A percentile compares a stretch with the other conserved stretches of the same genome.
Conservation (phyloP, 2,888 invertebrate species). For the Octodonta nipae region DNA sequence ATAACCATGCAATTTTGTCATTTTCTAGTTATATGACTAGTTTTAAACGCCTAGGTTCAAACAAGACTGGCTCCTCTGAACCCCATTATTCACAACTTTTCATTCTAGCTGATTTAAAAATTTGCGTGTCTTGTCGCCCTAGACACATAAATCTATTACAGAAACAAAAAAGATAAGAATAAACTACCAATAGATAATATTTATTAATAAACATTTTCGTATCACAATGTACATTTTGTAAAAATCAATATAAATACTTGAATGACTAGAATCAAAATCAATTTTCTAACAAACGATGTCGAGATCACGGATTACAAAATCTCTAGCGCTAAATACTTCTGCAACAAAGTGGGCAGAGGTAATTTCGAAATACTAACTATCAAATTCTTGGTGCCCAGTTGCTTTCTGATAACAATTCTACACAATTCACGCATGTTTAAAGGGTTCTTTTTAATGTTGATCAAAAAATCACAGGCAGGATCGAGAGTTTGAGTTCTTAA, state of each 20-base stretch:
- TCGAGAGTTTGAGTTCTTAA: slow-evolving; percentile 26
- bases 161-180: no score
- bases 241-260: slow-evolving; percentile 5
- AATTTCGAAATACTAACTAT: slow-evolving; percentile 36
- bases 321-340: slow-evolving; percentile 46
- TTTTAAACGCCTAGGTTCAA: no score
- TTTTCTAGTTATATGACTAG: no score
- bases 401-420: slow-evolving; percentile 42
- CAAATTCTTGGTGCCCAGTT: slow-evolving; percentile 29
- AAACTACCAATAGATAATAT: no score
- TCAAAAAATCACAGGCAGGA: slow-evolving; percentile 28
- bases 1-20: no score
- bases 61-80: no score
- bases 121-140: no score
- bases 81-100: no score
- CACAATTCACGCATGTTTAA: slow-evolving; percentile 43
- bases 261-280: slow-evolving; percentile 11
- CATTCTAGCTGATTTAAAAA: no score
- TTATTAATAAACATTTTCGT: neutral
- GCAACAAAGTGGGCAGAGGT: slow-evolving; percentile 43
- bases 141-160: no score
- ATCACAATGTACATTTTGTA: slow-evolving; percentile 3
- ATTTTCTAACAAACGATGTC: no score
- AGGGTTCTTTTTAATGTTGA: slow-evolving; percentile 33
- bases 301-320: slow-evolving; percentile 19